phyloP scores from a whole-genome alignment of 2,113 vertebrate species.

The Eulemur macaco region DNA sequence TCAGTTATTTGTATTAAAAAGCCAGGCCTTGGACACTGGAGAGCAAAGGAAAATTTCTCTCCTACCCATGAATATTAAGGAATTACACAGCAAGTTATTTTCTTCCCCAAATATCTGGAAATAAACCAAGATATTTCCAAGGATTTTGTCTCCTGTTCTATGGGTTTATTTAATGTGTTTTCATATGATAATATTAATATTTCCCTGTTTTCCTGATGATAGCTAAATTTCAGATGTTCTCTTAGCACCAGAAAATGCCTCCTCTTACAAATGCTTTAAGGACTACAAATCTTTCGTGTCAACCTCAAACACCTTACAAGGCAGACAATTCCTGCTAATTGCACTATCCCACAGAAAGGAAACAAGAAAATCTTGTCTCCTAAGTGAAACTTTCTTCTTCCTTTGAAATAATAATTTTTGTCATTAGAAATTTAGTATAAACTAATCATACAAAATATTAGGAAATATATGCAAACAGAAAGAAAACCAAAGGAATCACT shows the following conservation, averaged over 20 bases:
- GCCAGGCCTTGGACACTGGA: not conserved
- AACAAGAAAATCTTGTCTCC: not conserved
- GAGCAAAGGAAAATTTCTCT: not conserved
- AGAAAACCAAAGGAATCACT: not conserved
- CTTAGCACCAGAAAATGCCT: not conserved
- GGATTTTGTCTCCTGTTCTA: not conserved
- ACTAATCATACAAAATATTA: not conserved
- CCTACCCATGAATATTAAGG: not conserved
- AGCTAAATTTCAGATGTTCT: not conserved
- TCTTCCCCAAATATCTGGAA: not conserved
- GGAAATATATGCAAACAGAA: not conserved
- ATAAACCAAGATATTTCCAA: constrained; percentile 12
- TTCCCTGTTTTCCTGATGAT: not conserved
- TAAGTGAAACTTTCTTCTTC: not conserved
- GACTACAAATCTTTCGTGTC: not conserved
- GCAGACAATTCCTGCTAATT: not conserved
- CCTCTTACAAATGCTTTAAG: not conserved
- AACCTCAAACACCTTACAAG: not conserved
- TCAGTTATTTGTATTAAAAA: not conserved
- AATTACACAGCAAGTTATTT: not conserved
- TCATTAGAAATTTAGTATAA: not conserved
- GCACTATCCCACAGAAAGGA: not conserved
- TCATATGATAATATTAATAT: not conserved
- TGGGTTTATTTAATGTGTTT: not conserved
- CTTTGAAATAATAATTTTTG: not conserved